Evolutionary conservation across 2,113 vertebrate species (phyloP).

Genomic region (Arizona elegans): DNA sequence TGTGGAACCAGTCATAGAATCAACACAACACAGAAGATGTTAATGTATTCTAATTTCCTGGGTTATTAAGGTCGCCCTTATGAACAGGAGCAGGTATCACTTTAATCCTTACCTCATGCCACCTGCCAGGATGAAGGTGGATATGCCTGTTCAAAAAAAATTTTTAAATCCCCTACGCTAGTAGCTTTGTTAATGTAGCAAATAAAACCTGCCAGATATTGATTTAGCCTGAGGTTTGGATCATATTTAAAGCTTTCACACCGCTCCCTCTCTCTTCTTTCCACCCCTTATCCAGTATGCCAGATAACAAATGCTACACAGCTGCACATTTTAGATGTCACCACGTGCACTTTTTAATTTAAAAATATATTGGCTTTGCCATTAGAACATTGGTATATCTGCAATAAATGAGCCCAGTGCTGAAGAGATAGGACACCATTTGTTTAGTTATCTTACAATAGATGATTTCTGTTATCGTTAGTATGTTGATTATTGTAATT

Average conservation of each 20-base stretch:
- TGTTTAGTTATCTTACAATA: slow-evolving; percentile 66
- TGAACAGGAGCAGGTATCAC: slow-evolving; percentile 44
- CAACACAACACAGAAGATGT: slow-evolving; percentile 42
- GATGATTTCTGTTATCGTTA: slow-evolving; percentile 69
- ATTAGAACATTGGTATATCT: slow-evolving; percentile 52
- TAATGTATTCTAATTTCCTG: slow-evolving; percentile 46
- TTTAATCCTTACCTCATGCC: slow-evolving; percentile 44
- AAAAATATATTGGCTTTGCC: slow-evolving; percentile 66
- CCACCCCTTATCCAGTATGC: slow-evolving; percentile 36
- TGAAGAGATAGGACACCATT: slow-evolving; percentile 58
- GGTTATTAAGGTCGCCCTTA: slow-evolving; percentile 35
- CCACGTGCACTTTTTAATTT: slow-evolving; percentile 57
- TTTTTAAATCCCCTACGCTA: slow-evolving; percentile 51
- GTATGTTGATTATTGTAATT: slow-evolving; percentile 69
- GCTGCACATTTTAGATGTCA: slow-evolving; percentile 55
- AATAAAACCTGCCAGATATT: slow-evolving; percentile 29
- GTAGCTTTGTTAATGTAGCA: slow-evolving; percentile 33
- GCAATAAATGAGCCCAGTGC: slow-evolving; percentile 50
- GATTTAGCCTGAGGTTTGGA: slow-evolving; percentile 24
- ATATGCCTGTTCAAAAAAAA: slow-evolving; percentile 50
- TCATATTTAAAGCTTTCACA: neutral
- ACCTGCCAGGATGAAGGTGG: slow-evolving; percentile 36
- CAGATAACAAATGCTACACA: slow-evolving; percentile 32
- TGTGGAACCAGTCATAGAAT: neutral
- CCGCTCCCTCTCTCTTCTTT: neutral